Evolutionary conservation across 2,797 vertebrate species (phyloP).

Genomic region (Myotis findleyi): DNA sequence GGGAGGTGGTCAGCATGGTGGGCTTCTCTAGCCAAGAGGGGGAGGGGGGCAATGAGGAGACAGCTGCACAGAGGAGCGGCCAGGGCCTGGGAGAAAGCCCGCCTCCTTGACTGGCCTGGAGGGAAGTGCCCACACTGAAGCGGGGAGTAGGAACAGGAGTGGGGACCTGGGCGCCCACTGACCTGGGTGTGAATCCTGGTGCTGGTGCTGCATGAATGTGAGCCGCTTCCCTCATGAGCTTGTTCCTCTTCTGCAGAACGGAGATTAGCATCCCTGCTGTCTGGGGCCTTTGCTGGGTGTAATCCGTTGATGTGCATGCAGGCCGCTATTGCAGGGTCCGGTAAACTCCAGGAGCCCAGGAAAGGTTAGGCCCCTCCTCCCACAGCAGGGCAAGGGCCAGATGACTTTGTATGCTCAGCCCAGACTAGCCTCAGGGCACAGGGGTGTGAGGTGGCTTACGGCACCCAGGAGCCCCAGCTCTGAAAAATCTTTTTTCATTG

Average conservation of each 20-base stretch:
- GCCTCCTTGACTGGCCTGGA: not conserved
- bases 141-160: not conserved
- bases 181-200: not conserved
- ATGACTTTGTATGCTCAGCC: not conserved
- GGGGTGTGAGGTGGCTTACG: not conserved
- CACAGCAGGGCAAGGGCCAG: not conserved
- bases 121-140: rapidly evolving
- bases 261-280: not conserved
- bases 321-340: not conserved
- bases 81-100: not conserved
- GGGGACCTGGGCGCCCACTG: rapidly evolving
- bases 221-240: not conserved
- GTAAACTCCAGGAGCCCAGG: not conserved
- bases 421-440: not conserved
- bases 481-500: not conserved
- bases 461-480: not conserved
- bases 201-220: not conserved
- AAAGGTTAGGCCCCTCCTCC: not conserved
- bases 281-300: not conserved
- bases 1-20: not conserved
- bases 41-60: not conserved
- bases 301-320: not conserved
- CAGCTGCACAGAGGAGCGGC: not conserved
- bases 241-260: rapidly evolving
- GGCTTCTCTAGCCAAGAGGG: constrained; percentile 26